A percentile compares a stretch with the other conserved stretches of the same genome.
Conservation (phyloP, 2,888 invertebrate species). For the Lutraria lutraria region DNA sequence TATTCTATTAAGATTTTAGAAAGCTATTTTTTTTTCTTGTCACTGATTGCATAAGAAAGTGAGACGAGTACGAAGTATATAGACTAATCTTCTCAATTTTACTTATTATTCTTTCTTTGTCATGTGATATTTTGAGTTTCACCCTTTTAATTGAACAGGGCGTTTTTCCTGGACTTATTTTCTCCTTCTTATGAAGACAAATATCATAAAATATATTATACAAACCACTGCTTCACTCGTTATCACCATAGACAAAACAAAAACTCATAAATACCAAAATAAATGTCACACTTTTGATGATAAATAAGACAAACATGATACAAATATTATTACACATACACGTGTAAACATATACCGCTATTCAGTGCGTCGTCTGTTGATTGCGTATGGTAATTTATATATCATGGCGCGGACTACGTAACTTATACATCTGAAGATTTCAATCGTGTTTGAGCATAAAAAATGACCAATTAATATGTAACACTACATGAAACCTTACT, state of each 20-base stretch:
- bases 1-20: too few species aligned
- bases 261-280: background rate
- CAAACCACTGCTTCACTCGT: background rate
- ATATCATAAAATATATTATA: too few species aligned
- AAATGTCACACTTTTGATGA: background rate
- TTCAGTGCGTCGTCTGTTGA: background rate
- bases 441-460: background rate
- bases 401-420: background rate
- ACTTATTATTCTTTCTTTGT: too few species aligned
- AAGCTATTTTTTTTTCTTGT: too few species aligned
- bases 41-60: too few species aligned
- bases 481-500: background rate
- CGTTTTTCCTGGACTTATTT: too few species aligned
- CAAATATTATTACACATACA: background rate
- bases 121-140: too few species aligned
- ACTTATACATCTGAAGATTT: background rate
- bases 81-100: too few species aligned
- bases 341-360: background rate
- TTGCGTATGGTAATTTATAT: background rate
- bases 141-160: too few species aligned
- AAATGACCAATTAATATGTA: background rate
- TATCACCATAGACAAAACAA: background rate
- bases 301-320: background rate
- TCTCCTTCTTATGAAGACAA: too few species aligned
- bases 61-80: too few species aligned